Percentiles rank a stretch among this genome's conserved stretches.
Conservation (phyloP, 2,888 invertebrate species). For the Dione vanillae region DNA sequence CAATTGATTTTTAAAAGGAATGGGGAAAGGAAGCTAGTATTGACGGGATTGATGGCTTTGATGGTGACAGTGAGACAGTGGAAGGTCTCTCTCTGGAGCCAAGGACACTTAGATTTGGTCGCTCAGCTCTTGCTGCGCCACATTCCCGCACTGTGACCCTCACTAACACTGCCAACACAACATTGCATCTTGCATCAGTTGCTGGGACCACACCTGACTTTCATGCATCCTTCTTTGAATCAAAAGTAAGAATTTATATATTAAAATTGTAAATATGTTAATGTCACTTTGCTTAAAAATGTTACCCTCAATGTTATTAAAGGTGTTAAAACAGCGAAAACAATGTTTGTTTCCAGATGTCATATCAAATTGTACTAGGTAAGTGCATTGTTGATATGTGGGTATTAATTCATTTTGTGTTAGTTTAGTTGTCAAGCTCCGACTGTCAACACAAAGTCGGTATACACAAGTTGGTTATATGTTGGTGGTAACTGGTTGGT, state of each 20-base stretch:
- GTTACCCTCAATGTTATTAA: background rate
- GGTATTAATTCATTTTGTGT: background rate
- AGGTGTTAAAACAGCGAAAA: conserved; percentile 34
- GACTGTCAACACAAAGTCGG: background rate
- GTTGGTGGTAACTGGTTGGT: conserved; percentile 4
- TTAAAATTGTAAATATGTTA: too few species aligned
- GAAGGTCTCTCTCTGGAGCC: conserved; percentile 75
- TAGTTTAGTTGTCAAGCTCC: background rate
- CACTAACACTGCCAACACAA: conserved; percentile 94
- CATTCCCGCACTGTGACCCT: conserved; percentile 93
- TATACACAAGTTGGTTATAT: background rate
- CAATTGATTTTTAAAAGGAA: conserved; percentile 56
- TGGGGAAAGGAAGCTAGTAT: conserved; percentile 60
- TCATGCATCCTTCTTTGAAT: conserved; percentile 98
- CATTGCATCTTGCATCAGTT: conserved; percentile 96
- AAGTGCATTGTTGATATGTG: conserved; percentile 30
- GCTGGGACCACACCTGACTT: conserved; percentile 97
- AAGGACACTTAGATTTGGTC: conserved; percentile 80
- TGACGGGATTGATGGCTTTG: conserved; percentile 47
- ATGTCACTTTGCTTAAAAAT: background rate
- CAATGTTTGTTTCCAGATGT: conserved; percentile 40
- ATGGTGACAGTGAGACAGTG: conserved; percentile 49
- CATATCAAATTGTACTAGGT: conserved; percentile 35
- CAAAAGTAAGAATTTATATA: conserved; percentile 87
- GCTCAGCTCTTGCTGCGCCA: conserved; percentile 92